phyloP scores from a whole-genome alignment of 2,113 vertebrate genomes.

The Ptyas mucosa region DNA sequence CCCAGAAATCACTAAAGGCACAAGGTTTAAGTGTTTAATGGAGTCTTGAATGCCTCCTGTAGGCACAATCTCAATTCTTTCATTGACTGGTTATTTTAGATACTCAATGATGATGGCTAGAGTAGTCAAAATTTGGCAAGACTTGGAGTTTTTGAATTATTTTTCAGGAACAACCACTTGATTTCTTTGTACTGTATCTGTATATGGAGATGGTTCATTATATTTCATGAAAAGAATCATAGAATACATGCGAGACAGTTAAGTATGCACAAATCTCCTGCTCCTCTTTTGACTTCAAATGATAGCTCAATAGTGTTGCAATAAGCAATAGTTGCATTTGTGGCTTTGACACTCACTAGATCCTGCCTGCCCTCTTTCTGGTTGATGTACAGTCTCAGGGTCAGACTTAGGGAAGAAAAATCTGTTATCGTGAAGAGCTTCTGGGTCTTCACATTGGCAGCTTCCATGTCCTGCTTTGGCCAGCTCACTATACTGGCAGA shows the following conservation, averaged over 20 bases:
- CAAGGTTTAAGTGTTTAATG: neutral
- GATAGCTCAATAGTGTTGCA: neutral
- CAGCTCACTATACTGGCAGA: neutral
- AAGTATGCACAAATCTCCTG: neutral
- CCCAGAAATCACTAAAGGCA: neutral
- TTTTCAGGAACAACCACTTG: neutral
- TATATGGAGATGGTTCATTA: neutral
- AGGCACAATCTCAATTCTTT: neutral
- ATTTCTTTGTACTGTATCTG: neutral
- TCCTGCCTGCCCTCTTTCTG: neutral
- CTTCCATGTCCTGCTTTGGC: neutral
- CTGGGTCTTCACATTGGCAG: neutral
- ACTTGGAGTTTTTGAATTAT: neutral
- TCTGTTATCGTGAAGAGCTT: neutral
- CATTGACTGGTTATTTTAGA: neutral
- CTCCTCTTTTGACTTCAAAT: neutral
- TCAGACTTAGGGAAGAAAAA: neutral
- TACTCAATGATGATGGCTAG: neutral
- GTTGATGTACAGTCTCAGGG: neutral
- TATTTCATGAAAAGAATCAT: neutral
- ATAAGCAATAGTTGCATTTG: neutral
- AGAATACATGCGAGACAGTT: neutral
- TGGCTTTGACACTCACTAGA: neutral
- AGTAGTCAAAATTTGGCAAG: neutral
- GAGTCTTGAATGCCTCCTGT: neutral